These are phyloP conservation scores for Chascanopsetta lugubris DNA, from an alignment of 2,113 vertebrate species.

Conservation along the genomic window DNA sequence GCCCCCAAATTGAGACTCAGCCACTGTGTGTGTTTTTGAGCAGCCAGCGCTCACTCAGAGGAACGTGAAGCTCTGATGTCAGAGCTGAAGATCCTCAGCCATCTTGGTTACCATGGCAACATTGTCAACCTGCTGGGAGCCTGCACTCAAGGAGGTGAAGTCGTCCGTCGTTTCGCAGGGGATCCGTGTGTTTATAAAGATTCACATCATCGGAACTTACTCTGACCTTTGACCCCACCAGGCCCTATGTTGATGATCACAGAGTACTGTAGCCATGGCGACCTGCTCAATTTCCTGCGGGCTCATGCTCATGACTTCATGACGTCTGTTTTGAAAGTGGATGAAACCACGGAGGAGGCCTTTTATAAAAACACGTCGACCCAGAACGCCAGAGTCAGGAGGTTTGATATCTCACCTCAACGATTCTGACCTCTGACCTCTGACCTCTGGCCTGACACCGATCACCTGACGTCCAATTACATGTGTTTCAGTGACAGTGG, in stretches of 20 bases:
- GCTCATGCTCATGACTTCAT: conserved; percentile 84
- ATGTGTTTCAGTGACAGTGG: conserved; percentile 83
- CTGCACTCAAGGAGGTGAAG: conserved; percentile 90
- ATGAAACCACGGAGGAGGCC: conserved; percentile 70
- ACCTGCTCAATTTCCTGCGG: conserved; percentile 93
- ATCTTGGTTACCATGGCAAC: conserved; percentile 93
- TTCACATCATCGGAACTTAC: too few species aligned
- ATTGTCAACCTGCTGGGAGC: conserved; percentile 97
- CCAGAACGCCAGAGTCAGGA: conserved; percentile 42
- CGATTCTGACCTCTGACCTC: not conserved
- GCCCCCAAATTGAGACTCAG: too few species aligned
- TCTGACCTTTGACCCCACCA: conserved; percentile 53
- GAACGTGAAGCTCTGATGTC: conserved; percentile 97
- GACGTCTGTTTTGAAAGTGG: conserved; percentile 77
- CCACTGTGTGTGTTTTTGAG: not conserved
- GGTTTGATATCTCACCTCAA: conserved; percentile 30
- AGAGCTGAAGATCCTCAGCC: conserved; percentile 97
- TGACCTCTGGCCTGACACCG: not conserved
- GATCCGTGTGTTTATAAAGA: too few species aligned
- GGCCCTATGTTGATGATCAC: conserved; percentile 97
- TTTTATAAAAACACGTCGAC: conserved; percentile 86
- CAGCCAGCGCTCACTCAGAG: conserved; percentile 90
- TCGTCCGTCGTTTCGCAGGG: too few species aligned
- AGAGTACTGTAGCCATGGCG: conserved; percentile 94
- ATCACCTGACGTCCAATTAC: not conserved